Base-by-base conservation (phyloP, 2,888 invertebrate species). In the Athrips mouffetella region DNA sequence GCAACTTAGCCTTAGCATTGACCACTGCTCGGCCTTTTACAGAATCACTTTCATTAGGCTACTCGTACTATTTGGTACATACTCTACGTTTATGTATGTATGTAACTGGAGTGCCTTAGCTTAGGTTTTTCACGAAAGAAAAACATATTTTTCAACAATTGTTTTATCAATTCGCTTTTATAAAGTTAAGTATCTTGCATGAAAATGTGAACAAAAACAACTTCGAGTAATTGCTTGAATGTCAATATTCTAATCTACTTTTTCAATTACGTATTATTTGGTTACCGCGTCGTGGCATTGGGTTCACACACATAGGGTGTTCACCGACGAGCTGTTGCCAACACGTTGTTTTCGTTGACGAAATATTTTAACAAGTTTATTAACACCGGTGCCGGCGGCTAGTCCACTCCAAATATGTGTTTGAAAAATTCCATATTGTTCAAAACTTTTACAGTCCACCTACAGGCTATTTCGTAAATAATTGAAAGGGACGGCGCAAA, bases 351-450 rank as follows among this genome's bases (percentile, higher is more conserved):
- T 62, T 65, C 59, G 66, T 61, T 60, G 66, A 62, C 61, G 58
- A 64, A 70, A 70, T 72, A 71, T 76, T 71, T 70, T 62, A 69
- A 69, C 67, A 62, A 65, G 62, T 74, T 73, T 69, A 78, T 76
- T 73, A 73, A 60, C 65, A 59, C 66, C 55, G 53, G 52, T 46
- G 53, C 49, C 20, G 44, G 20, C 27, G 3, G 27, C 27, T 27
- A 16, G 18, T 46, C 21, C 23, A 20, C 30, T 42, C 20, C 6
- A 50, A 47, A 57, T 54, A 47, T 51, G 47, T 47, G 50, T 48
- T 51, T 45, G 30, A 48, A 47, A 48, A 48, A 40, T 39, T 46
- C 18, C 23, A 29, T 46, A 44, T 16, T 35, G 21, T 41, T 16
- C 18, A 25, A 41, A 45, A 39, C 25, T 44, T 31, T 44, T 31